phyloP scores from a whole-genome alignment of 2,888 invertebrate species.

The Trimorus sp. region DNA sequence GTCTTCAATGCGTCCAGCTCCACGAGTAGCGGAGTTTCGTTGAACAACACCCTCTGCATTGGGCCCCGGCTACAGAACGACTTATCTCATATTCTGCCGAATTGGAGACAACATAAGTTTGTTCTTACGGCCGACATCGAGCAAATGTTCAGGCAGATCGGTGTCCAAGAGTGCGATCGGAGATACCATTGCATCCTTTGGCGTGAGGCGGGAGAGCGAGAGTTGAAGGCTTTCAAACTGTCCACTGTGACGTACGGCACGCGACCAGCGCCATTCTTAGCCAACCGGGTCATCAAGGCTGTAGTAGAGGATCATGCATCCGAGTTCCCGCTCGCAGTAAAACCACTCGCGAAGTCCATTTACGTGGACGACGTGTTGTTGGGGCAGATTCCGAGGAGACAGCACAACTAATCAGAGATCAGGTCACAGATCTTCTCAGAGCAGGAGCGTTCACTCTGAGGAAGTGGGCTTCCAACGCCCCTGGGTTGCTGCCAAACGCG shows the following conservation, averaged over 20 bases:
- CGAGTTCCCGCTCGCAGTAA: too few species aligned
- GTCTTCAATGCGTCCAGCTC: constrained; percentile 13
- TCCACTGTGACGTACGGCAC: constrained; percentile 46
- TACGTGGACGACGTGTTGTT: too few species aligned
- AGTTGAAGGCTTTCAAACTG: not conserved
- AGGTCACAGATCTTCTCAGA: too few species aligned
- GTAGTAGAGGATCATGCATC: too few species aligned
- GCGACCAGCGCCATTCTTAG: constrained; percentile 24
- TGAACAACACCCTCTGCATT: not conserved
- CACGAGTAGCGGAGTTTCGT: not conserved
- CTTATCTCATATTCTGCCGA: not conserved
- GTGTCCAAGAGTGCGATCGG: not conserved
- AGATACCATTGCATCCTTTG: constrained; percentile 39
- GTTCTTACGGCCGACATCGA: constrained; percentile 28
- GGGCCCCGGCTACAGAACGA: constrained; percentile 15
- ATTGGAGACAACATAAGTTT: not conserved
- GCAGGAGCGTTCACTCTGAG: too few species aligned
- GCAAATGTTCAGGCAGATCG: constrained; percentile 16
- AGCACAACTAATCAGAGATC: too few species aligned
- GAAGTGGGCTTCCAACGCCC: too few species aligned
- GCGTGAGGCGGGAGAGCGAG: not conserved
- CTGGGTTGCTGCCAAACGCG: too few species aligned
- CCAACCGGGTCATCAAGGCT: too few species aligned
- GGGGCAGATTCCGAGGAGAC: too few species aligned
- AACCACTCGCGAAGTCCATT: too few species aligned